phyloP scores from a whole-genome alignment of 1,140 invertebrate species.

The Drosophila lacertosa region DNA sequence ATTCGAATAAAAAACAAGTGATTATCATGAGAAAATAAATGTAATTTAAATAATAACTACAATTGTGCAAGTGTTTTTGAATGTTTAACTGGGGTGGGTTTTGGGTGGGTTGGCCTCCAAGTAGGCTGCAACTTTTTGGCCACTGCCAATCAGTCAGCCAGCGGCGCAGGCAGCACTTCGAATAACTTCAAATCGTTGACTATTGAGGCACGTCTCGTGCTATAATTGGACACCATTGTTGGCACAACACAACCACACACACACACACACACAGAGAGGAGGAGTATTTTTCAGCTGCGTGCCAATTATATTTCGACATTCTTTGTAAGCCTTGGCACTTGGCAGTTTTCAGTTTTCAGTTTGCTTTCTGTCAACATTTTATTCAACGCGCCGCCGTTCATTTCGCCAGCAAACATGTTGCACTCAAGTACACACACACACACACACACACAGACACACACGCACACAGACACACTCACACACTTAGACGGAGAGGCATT shows the following conservation, averaged over 20 bases:
- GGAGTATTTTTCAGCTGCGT: slow-evolving; percentile 32
- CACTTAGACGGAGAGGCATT: slow-evolving; percentile 8
- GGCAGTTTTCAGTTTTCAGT: slow-evolving; percentile 47
- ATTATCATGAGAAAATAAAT: slow-evolving; percentile 81
- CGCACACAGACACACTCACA: slow-evolving; percentile 19
- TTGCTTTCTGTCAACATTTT: slow-evolving; percentile 78
- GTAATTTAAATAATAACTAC: slow-evolving; percentile 77
- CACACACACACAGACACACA: not conserved
- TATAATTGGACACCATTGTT: slow-evolving; percentile 75
- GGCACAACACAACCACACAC: slow-evolving; percentile 32
- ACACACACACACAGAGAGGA: slow-evolving; percentile 15
- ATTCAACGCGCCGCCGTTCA: slow-evolving; percentile 60
- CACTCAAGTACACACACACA: slow-evolving; percentile 58
- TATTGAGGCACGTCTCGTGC: slow-evolving; percentile 55
- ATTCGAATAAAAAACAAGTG: slow-evolving; percentile 75
- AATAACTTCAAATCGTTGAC: slow-evolving; percentile 54
- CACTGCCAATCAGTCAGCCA: slow-evolving; percentile 47
- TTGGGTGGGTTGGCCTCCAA: not conserved
- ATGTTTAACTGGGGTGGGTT: not conserved
- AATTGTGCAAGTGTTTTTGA: slow-evolving; percentile 11
- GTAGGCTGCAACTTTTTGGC: slow-evolving; percentile 36
- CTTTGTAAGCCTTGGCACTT: slow-evolving; percentile 56
- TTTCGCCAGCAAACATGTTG: slow-evolving; percentile 68
- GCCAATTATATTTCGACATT: slow-evolving; percentile 75
- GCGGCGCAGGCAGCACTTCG: slow-evolving; percentile 38